phyloP scores from a whole-genome alignment of 2,888 invertebrate species.

The Meganola albula region DNA sequence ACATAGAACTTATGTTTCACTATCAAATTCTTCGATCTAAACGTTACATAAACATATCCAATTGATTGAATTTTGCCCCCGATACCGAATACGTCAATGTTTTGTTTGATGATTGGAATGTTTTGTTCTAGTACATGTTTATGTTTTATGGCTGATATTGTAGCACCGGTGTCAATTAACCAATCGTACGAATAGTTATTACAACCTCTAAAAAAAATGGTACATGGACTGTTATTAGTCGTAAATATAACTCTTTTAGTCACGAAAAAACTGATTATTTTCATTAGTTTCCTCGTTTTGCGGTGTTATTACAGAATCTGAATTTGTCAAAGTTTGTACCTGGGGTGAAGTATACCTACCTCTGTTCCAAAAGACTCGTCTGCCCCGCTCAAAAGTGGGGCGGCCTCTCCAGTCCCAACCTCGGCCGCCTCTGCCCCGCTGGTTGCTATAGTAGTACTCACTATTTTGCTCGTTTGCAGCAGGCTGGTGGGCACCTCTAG shows the following conservation, averaged over 20 bases:
- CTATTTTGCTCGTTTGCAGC: slow-evolving; percentile 1
- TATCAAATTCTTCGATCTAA: not conserved
- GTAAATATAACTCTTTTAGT: not conserved
- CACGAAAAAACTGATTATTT: not conserved
- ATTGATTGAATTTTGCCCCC: slow-evolving; percentile 4
- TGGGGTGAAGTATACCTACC: not conserved
- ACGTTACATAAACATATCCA: slow-evolving; percentile 3
- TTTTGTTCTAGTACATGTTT: not conserved
- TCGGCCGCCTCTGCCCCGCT: slow-evolving; percentile 1
- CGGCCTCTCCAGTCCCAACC: not conserved
- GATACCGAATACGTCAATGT: slow-evolving; percentile 1
- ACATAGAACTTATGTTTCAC: slow-evolving; percentile 7
- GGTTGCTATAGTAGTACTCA: not conserved
- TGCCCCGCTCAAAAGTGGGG: no score
- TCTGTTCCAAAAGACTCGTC: not conserved
- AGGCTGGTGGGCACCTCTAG: slow-evolving; percentile 1
- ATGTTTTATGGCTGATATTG: not conserved
- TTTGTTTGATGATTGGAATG: slow-evolving; percentile 1
- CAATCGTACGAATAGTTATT: not conserved
- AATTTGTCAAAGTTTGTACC: not conserved
- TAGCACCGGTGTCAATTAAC: not conserved
- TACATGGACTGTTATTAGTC: not conserved
- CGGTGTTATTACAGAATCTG: not conserved
- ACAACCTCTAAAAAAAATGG: not conserved
- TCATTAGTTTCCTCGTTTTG: not conserved